Base-by-base conservation (phyloP, 2,888 invertebrate genomes). In the Lasioglossum vierecki region DNA sequence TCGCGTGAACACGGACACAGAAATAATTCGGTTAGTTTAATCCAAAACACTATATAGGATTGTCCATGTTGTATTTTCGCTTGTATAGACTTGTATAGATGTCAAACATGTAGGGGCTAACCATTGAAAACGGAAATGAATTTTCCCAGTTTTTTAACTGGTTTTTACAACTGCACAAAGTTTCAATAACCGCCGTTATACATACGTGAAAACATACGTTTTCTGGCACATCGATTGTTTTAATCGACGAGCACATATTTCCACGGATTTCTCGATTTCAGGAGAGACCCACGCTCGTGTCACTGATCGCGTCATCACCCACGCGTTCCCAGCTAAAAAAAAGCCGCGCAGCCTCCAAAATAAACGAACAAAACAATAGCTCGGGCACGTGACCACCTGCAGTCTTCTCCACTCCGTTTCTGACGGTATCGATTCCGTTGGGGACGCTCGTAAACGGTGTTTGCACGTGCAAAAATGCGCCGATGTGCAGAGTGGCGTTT, bases 381-480 rank as follows among this genome's bases (percentile, higher is more conserved):
- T 26, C 46, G 30, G n/a, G 26, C 60, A 46, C 26, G 46, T 30
- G 30, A 26, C 8, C 30, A 8, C 18, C 44, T 44, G 4, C 39
- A 26, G 63, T 13, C 35, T 11, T 26, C 26, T 26, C 13, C 13
- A 13, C 13, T 13, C 18, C 18, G 8, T 66, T 30, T 35, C 66
- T 30, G 35, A 30, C 35, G 35, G 35, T 66, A 76, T 83, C 22
- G 76, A 71, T 83, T 53, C 57, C 63, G 26, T 66, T 9, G 41
- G 30, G 60, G 60, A 76, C n/a, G 13, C 57, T 71, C 26, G 75
- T 26, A 46, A 72, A 73, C 72, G 35, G n/a, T 22, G 49, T 53
- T 49, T 22, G 71, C 30, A 35, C 53, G 53, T 13, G 66, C 30
- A 44, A 26, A 78, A 82, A 49, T 15, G 11, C 22, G 22, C 30